Evolutionary conservation across 2,888 invertebrate genomes (phyloP), one percentile per base, ranked within the genome.

Genomic region (Girardia tigrina): DNA sequence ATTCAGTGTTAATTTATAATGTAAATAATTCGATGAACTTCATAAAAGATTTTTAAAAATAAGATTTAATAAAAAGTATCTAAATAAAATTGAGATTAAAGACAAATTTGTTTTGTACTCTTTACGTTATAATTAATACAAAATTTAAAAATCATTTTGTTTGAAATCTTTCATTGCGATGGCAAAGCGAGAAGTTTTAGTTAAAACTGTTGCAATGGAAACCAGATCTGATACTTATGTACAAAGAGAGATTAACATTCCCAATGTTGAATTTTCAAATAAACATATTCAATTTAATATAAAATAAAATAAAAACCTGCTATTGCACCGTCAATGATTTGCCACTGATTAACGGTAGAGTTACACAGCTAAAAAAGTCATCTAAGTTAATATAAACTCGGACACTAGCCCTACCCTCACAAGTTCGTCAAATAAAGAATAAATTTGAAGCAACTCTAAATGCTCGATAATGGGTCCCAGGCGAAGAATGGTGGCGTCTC

Each of bases 241-340:
- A n/a, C n/a, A n/a, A n/a, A n/a, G n/a, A 2, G 23, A 26, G 26
- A 6, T 20, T 56, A 4, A 56, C 23, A 56, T 20, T 56, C 23
- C 12, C 36, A 16, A 12, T 36, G 8, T 36, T 12, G n/a, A 20
- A 56, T 56, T 56, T 56, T 56, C 23, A 56, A 56, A 12, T 16
- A 8, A n/a, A 8, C n/a, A 20, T n/a, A 4, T n/a, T 56, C n/a
- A 20, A 56, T 20, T 56, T 20, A 36, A 36, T 36, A 56, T 20
- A 56, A 23, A 29, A 36, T 20, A 82, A 2, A 56, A 56, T 8
- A 20, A 6, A 16, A 4, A 56, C 83, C 82, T 80, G 81, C 80
- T n/a, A 82, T 80, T 27, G 82, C 81, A 23, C 83, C 83, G 78
- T 83, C 82, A 29, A 80, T 80, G 26, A 80, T 79, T 77, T 82